phyloP scores from a whole-genome alignment of 2,797 vertebrate genomes.

The Phrynocephalus vlangalii region DNA sequence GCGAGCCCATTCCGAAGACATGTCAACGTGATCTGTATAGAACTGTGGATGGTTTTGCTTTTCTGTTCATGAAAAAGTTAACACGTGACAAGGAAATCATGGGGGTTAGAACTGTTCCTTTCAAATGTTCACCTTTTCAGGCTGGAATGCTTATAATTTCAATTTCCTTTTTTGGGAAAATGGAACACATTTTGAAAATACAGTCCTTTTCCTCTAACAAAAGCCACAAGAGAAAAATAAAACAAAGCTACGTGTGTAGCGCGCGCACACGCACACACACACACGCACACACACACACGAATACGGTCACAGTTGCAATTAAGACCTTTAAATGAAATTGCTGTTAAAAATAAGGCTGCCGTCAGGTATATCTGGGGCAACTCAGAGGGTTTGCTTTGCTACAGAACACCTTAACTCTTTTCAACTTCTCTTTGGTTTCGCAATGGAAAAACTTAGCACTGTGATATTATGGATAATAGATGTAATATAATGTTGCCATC shows the following conservation, averaged over 20 bases:
- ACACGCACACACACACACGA: neutral
- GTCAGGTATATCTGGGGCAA: constrained; percentile 52
- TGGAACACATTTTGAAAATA: constrained; percentile 51
- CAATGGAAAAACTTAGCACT: constrained; percentile 77
- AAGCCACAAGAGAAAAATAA: constrained; percentile 53
- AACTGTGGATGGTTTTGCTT: constrained; percentile 60
- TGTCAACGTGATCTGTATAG: constrained; percentile 69
- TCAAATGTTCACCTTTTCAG: constrained; percentile 67
- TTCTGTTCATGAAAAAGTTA: constrained; percentile 62
- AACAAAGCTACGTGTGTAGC: neutral
- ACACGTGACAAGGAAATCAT: constrained; percentile 62
- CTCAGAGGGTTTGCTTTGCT: constrained; percentile 60
- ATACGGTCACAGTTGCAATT: constrained; percentile 55
- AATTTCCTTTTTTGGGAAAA: constrained; percentile 62
- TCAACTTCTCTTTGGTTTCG: constrained; percentile 67
- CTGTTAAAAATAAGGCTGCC: constrained; percentile 56
- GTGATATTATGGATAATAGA: constrained; percentile 75
- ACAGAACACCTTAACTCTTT: constrained; percentile 62
- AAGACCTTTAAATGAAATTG: constrained; percentile 63
- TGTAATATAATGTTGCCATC: constrained; percentile 76
- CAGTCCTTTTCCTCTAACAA: neutral
- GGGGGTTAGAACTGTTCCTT: constrained; percentile 77
- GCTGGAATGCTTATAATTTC: constrained; percentile 69
- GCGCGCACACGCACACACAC: neutral
- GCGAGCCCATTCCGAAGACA: constrained; percentile 68